Evolutionary conservation across 2,888 invertebrate genomes (phyloP), one percentile per base, ranked within the genome.

Genomic region (Amblyjoppa fuscipennis): DNA sequence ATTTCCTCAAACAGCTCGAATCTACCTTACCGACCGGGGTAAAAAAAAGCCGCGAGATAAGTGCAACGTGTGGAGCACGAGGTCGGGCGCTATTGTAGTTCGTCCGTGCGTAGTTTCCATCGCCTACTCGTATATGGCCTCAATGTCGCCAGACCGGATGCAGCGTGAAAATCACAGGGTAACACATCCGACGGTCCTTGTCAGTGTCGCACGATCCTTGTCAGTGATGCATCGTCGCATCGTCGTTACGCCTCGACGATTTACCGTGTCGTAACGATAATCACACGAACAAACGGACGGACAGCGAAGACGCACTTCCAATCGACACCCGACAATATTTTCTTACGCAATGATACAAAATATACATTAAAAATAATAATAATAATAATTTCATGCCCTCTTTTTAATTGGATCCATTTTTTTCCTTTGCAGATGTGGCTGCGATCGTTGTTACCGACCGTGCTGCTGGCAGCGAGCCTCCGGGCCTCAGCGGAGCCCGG

Each of bases 401-500:
- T n/a, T 51, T n/a, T 51, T 51, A n/a, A 53, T 20, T 53, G n/a
- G 51, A 5, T 16, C 11, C 16, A 34, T 38, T 38, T 38, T 7
- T 51, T n/a, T n/a, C n/a, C 45, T 71, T 78, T 70, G 9, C 78
- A 89, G 89, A 86, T 84, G 78, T 85, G 84, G 87, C 25, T 81
- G 28, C 7, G 75, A 31, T 38, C 64, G 13, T 31, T 81, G 45
- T 38, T 83, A 38, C 16, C 80, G 31, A 68, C 85, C 73, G 88
- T 91, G 9, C 89, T 90, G 7, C 34, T 77, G 31, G 90, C 93
- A 9, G 20, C 16, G 25, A 6, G 9, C 5, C 64, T 13, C 25
- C 28, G 13, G 4, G 94, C 93, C 2, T 94, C 94, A 2, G 89
- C 92, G 31, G 90, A 91, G 64, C 94, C 94, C 34, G 95, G 95